Evolutionary conservation across 2,797 vertebrate genomes (phyloP), one percentile per base, ranked within the genome.

Genomic region (Knipowitschia caucasica): DNA sequence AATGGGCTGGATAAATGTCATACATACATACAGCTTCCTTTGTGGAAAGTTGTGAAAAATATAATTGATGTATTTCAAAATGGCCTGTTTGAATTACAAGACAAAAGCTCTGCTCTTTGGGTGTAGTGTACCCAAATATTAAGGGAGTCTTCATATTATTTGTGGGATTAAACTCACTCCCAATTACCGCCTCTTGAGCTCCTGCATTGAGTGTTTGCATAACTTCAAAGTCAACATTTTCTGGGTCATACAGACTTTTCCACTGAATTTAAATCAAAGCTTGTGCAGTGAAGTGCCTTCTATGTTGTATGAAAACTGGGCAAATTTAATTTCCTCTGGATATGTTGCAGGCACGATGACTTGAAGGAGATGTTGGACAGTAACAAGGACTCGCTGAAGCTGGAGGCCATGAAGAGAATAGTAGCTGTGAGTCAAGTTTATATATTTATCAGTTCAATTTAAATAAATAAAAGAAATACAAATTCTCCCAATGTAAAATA

Each of bases 381-480:
- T 86, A 99, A 99, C 87, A 99, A 99, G 75, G 97, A 99, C 73
- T 98, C 97, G 0, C 90, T 99, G 77, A 99, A 99, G 85, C 91
- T 99, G 80, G 97, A 99, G 80, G 97, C 97, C 36, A 99, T 99
- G 97, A 99, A 99, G 81, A 91, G 96, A 61, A 98, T 99, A 0
- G 95, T 99, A 50, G 96, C 96, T 40, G 97, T 99, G 71, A 92
- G 94, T 81, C n/a, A n/a, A n/a, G n/a, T 62, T 44, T 27, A 59
- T 42, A 53, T 53, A 51, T 72, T 58, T 56, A 42, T 51, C 45
- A 10, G 5, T n/a, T n/a, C n/a, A n/a, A n/a, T n/a, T n/a, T n/a
- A n/a, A n/a, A n/a, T n/a, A n/a, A n/a, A n/a, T n/a, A n/a, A n/a
- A n/a, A n/a, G n/a, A n/a, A n/a, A n/a, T n/a, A n/a, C n/a, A n/a